Base-by-base conservation (phyloP, 1,140 invertebrate species). In the Probaryconus sp. region DNA sequence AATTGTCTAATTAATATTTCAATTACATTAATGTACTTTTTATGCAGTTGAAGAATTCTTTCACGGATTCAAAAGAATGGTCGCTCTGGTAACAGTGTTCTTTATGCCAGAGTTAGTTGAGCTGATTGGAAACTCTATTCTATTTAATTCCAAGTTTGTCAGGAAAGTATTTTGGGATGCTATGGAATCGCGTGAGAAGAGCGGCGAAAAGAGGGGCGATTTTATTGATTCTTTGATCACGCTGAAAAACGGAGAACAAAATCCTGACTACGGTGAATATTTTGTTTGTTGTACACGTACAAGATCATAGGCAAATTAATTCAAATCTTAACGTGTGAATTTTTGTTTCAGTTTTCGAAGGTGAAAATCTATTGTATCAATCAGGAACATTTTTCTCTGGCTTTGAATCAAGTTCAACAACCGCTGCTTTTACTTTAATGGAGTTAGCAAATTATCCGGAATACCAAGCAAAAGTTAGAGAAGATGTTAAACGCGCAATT, bases 401-500 rank as follows among this genome's bases (percentile, higher is more conserved):
- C 4, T 90, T 89, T 45, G 90, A 91, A 48, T 91, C 90, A 0
- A 90, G 90, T n/a, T 83, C 89, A 1, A 85, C 85, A 1, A 79
- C 89, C 0, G 81, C 91, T 20, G 13, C 65, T 1, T 74, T 85
- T 76, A 83, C 50, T 37, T 70, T 63, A 5, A 76, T 55, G 37
- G 81, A 85, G 26, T 76, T 92, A 7, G 89, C 83, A 0, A 81
- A 77, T 28, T 48, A 83, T 37, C 30, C 68, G 5, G 73, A 82
- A 10, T 69, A 37, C 18, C 83, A 85, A 37, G 79, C 90, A 31
- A 88, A 83, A 68, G 69, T 92, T 0, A 84, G 89, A 9, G 73
- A 90, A 65, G 92, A 93, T 83, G 89, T 94, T 1, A 83, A 90
- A 31, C 69, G 77, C 24, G 79, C 85, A 7, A 81, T 89, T n/a